Evolutionary conservation across 2,113 vertebrate genomes (phyloP).

Genomic region (Alces alces): DNA sequence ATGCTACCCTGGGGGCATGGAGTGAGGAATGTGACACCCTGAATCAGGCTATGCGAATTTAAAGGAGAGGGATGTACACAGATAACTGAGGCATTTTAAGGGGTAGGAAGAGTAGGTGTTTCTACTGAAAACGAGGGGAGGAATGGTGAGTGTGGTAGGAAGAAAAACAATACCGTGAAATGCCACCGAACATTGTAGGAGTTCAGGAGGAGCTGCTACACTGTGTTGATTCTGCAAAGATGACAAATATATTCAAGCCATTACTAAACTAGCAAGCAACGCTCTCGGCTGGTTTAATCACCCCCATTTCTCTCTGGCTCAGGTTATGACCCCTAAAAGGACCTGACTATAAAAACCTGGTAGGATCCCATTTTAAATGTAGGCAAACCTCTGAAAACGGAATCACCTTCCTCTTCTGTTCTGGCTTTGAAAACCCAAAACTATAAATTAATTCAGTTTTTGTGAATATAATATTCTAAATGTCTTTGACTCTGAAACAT

Average conservation of each 20-base stretch:
- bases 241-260: rapidly evolving
- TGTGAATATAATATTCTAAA: background rate
- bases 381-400: background rate
- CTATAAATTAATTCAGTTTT: background rate
- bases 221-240: no score
- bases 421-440: background rate
- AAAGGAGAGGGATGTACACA: background rate
- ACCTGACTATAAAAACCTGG: background rate
- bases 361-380: background rate
- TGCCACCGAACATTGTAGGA: rapidly evolving
- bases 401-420: background rate
- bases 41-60: background rate
- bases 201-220: no score
- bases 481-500: background rate
- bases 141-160: background rate
- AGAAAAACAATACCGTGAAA: background rate
- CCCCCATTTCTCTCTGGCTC: background rate
- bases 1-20: rapidly evolving
- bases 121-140: background rate
- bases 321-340: background rate
- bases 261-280: background rate
- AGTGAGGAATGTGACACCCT: background rate
- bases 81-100: background rate
- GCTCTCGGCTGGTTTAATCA: background rate
- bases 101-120: background rate